phyloP scores from a whole-genome alignment of 2,113 vertebrate genomes.

The Oxygymnocypris stewartii region DNA sequence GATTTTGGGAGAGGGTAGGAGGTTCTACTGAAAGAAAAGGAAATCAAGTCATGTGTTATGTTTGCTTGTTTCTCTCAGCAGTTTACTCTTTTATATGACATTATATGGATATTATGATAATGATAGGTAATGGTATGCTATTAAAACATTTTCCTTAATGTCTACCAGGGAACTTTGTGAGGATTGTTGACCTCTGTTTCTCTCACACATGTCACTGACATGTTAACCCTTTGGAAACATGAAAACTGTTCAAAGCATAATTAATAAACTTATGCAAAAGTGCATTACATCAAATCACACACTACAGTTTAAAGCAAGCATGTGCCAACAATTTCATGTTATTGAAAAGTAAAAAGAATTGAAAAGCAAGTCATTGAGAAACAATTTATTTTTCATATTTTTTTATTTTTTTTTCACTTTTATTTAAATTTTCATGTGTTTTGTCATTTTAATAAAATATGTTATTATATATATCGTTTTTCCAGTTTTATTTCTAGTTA shows the following conservation, averaged over 20 bases:
- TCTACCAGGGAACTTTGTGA: background rate
- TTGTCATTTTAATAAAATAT: too few species aligned
- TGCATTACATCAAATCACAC: background rate
- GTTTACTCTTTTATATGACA: background rate
- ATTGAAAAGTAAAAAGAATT: background rate
- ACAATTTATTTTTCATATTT: too few species aligned
- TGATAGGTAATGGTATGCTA: background rate
- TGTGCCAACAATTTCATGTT: background rate
- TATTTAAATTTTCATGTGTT: too few species aligned
- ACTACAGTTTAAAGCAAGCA: background rate
- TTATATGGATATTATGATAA: background rate
- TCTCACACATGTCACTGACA: background rate
- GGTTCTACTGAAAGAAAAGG: background rate
- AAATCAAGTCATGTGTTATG: background rate
- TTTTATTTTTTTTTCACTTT: too few species aligned
- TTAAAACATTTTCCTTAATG: background rate
- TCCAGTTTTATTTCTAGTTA: too few species aligned
- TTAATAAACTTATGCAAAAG: background rate
- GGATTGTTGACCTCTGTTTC: background rate
- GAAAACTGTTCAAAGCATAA: background rate
- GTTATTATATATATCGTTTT: too few species aligned
- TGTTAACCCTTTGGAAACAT: background rate
- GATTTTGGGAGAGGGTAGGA: conserved; percentile 32
- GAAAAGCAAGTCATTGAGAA: background rate
- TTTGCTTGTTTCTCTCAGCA: background rate